Percentiles rank a stretch among this genome's conserved stretches.
These are phyloP conservation scores for Epinephelus coioides DNA, from an alignment of 2,797 vertebrate genomes.

Conservation along the genomic window DNA sequence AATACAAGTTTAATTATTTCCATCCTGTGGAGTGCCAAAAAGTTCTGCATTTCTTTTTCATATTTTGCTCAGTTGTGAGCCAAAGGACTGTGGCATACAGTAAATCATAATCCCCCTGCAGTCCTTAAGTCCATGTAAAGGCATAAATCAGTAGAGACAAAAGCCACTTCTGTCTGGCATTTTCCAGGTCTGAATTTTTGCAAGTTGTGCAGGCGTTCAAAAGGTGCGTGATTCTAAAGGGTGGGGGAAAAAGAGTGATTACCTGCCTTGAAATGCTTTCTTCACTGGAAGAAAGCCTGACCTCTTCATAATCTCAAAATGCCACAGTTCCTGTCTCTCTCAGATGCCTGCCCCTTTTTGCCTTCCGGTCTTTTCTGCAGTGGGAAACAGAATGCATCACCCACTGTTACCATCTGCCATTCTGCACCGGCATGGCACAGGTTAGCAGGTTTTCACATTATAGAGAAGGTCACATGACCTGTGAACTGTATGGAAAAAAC, in stretches of 20 bases:
- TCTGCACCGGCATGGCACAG: constrained; percentile 17
- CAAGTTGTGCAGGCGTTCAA: background rate
- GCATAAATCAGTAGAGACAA: background rate
- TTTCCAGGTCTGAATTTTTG: constrained; percentile 1
- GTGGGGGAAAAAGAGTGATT: constrained; percentile 6
- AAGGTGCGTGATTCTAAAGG: background rate
- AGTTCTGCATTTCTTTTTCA: background rate
- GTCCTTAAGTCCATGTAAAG: background rate
- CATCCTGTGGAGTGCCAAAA: background rate
- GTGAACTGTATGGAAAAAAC: constrained; percentile 1
- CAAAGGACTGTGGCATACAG: background rate
- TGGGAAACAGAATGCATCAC: constrained; percentile 43
- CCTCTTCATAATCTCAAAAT: constrained; percentile 39
- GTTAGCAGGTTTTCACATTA: constrained; percentile 43
- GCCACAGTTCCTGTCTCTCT: constrained; percentile 45
- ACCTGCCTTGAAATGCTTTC: constrained; percentile 6
- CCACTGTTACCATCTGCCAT: constrained; percentile 53
- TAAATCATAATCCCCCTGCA: background rate
- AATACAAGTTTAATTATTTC: background rate
- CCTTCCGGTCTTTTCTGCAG: constrained; percentile 38
- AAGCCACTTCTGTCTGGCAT: constrained; percentile 3
- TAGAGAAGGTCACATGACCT: constrained; percentile 1
- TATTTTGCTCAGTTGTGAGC: background rate
- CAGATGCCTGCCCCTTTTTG: constrained; percentile 47
- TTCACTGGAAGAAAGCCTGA: constrained; percentile 31